Conservation (phyloP, 2,797 vertebrate genomes). For the Pseudochaenichthys georgianus region DNA sequence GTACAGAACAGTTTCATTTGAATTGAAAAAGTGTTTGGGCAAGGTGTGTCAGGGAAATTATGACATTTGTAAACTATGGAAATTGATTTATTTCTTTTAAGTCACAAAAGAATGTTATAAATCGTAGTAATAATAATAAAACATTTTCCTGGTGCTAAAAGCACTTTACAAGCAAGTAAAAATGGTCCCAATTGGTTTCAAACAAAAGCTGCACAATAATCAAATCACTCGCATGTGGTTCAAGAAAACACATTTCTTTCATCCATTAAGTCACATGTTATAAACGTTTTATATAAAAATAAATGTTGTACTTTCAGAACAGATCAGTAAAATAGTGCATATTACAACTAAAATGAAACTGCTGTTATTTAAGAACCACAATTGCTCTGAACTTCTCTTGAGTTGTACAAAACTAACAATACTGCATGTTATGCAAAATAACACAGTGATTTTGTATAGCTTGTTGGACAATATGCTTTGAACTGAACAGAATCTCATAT, state of each 20-base stretch:
- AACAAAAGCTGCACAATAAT: conserved; percentile 17
- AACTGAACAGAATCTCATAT: neutral
- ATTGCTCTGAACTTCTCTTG: neutral
- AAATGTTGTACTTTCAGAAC: conserved; percentile 16
- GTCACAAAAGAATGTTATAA: neutral
- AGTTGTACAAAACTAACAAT: neutral
- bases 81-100: neutral
- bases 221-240: conserved; percentile 10
- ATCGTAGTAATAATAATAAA: no score
- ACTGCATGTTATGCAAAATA: conserved; percentile 23
- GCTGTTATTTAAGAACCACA: conserved; percentile 30
- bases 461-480: conserved; percentile 1
- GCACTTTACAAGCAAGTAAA: neutral
- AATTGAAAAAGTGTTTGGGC: neutral
- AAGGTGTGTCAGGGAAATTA: neutral
- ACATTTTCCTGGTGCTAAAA: no score
- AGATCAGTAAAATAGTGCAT: conserved; percentile 17
- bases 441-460: conserved; percentile 2
- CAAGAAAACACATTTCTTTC: neutral
- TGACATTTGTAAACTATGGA: neutral
- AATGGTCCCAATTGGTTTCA: conserved; percentile 14
- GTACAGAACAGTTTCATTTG: neutral
- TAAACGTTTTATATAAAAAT: conserved; percentile 32
- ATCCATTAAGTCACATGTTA: conserved; percentile 34
- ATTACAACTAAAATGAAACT: conserved; percentile 27